phyloP scores from a whole-genome alignment of 2,113 vertebrate genomes.

The Boleophthalmus pectinirostris region DNA sequence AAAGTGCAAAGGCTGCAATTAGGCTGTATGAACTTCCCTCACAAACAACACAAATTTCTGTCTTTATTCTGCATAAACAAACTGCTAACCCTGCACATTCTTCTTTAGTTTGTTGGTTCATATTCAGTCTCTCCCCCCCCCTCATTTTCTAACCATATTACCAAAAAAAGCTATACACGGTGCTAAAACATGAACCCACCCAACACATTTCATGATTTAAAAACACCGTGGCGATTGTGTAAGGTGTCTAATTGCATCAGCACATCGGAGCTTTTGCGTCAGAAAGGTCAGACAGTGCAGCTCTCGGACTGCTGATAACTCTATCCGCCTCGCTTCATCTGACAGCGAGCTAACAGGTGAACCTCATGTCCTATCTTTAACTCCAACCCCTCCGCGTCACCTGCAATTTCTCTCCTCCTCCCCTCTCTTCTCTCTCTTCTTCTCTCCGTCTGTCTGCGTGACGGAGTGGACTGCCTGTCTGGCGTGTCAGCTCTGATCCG shows the following conservation, averaged over 20 bases:
- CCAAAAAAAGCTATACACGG: too few relatives aligned
- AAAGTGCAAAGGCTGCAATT: too few relatives aligned
- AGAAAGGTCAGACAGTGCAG: neutral
- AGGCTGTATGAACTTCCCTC: too few relatives aligned
- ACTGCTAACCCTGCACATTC: too few relatives aligned
- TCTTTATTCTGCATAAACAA: too few relatives aligned
- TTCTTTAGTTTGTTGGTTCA: too few relatives aligned
- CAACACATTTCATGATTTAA: neutral
- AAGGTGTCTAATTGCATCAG: conserved; percentile 5
- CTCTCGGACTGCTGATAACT: neutral
- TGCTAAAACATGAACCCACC: neutral
- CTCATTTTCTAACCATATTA: too few relatives aligned
- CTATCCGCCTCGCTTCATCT: conserved; percentile 5
- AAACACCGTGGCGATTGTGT: neutral
- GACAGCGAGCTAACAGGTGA: conserved; percentile 17
- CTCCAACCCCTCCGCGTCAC: conserved; percentile 21
- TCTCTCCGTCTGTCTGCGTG: conserved; percentile 25
- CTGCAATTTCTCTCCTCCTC: conserved; percentile 16
- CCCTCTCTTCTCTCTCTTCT: conserved; percentile 17
- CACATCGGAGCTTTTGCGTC: neutral
- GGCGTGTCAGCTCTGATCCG: conserved; percentile 54
- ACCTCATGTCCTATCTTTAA: conserved; percentile 32
- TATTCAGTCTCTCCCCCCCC: too few relatives aligned
- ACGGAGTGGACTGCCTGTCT: conserved; percentile 43
- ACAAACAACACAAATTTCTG: too few relatives aligned